Percentiles rank a stretch among this genome's conserved stretches.
These are phyloP conservation scores for Streptopelia turtur DNA, from an alignment of 2,797 vertebrate genomes.

Conservation along the genomic window DNA sequence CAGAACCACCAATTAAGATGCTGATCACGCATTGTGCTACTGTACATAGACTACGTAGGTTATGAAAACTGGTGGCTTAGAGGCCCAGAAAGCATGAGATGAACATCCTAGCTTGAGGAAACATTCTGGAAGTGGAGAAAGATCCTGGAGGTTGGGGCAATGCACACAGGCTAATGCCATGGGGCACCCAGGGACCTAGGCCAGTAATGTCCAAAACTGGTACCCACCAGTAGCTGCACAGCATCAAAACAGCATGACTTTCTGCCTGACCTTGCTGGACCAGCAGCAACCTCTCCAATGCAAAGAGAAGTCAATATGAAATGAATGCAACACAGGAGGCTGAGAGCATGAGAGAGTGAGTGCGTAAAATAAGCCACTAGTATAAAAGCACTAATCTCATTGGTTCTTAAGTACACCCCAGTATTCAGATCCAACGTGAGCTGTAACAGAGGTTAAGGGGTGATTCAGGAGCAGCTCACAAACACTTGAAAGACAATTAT, in stretches of 20 bases:
- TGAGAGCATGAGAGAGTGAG: not conserved
- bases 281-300: rapidly evolving
- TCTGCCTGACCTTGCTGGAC: not conserved
- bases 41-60: not conserved
- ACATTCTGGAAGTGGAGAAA: not conserved
- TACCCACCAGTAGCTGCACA: not conserved
- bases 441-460: not conserved
- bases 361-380: not conserved
- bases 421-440: not conserved
- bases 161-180: not conserved
- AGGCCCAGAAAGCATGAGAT: not conserved
- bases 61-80: not conserved
- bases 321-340: not conserved
- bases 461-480: not conserved
- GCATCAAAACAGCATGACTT: not conserved
- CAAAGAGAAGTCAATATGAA: not conserved
- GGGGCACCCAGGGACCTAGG: not conserved
- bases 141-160: not conserved
- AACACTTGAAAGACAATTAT: not conserved
- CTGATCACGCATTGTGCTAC: not conserved
- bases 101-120: not conserved
- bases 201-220: not conserved
- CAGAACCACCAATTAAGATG: not conserved
- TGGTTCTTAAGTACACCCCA: not conserved
- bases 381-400: not conserved